Evolutionary conservation across 2,113 vertebrate species (phyloP).

Genomic region (Eulacestoma nigropectus): DNA sequence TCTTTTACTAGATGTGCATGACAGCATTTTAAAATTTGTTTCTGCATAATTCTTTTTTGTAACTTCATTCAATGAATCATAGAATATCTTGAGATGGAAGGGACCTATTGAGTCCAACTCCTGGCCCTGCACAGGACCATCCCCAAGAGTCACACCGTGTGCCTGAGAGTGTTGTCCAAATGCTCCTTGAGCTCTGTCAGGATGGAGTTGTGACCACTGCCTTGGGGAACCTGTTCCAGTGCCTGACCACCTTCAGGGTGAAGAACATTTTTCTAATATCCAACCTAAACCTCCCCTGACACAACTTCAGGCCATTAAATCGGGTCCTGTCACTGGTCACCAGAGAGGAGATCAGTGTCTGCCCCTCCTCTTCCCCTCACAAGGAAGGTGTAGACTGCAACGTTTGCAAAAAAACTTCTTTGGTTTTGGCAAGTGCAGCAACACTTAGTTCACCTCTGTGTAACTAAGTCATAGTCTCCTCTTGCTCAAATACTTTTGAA

Average conservation of each 20-base stretch:
- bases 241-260: accelerated
- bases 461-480: neutral
- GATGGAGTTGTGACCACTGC: neutral
- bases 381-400: neutral
- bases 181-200: neutral
- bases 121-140: neutral
- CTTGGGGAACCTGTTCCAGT: neutral
- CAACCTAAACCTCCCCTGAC: neutral
- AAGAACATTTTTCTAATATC: neutral
- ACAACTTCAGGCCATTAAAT: neutral
- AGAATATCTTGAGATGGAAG: neutral
- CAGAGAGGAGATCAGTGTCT: neutral
- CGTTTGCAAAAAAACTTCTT: neutral
- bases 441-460: neutral
- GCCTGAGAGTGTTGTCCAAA: neutral
- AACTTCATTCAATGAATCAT: neutral
- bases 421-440: neutral
- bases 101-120: neutral
- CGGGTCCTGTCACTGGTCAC: accelerated
- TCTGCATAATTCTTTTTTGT: neutral
- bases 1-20: neutral
- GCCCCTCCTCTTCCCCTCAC: neutral
- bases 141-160: neutral
- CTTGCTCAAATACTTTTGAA: neutral
- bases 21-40: neutral